A percentile compares a stretch with the other conserved stretches of the same genome.
Evolutionary conservation across 2,797 vertebrate genomes (phyloP).

Genomic region (Enteromius mattozi): DNA sequence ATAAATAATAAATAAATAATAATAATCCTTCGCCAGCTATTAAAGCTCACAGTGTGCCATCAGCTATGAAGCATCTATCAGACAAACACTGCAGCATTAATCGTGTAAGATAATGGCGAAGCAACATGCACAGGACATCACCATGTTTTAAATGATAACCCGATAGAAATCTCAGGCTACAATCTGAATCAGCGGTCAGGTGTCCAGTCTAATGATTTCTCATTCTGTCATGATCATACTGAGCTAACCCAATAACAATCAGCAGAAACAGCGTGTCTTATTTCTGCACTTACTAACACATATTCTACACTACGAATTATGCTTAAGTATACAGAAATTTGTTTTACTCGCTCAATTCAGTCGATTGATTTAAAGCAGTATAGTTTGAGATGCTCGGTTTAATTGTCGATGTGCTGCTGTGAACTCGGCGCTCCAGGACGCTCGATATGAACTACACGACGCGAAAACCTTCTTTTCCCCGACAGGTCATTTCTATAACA

Average conservation of each 20-base stretch:
- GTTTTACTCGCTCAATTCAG: slow-evolving; percentile 42
- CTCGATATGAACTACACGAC: slow-evolving; percentile 3
- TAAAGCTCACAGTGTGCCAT: neutral
- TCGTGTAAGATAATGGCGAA: neutral
- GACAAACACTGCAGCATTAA: neutral
- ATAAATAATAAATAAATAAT: neutral
- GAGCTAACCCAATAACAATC: slow-evolving; percentile 72
- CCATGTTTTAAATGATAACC: slow-evolving; percentile 20
- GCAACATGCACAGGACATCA: neutral
- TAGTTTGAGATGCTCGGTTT: slow-evolving; percentile 76
- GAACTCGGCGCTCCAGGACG: slow-evolving; percentile 67
- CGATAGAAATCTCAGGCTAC: slow-evolving; percentile 70
- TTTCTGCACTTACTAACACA: slow-evolving; percentile 81
- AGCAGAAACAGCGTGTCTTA: slow-evolving; percentile 82
- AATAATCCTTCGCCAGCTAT: neutral
- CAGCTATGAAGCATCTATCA: neutral
- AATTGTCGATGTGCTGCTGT: slow-evolving; percentile 74
- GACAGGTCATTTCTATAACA: slow-evolving; percentile 65
- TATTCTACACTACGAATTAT: slow-evolving; percentile 68
- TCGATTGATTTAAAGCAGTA: neutral
- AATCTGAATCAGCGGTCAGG: slow-evolving; percentile 75
- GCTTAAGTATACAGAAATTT: slow-evolving; percentile 50
- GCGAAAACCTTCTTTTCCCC: slow-evolving; percentile 62
- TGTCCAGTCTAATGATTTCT: slow-evolving; percentile 71
- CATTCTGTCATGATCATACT: slow-evolving; percentile 84